phyloP scores from a whole-genome alignment of 2,797 vertebrate genomes.

The Enteromius anoplus region DNA sequence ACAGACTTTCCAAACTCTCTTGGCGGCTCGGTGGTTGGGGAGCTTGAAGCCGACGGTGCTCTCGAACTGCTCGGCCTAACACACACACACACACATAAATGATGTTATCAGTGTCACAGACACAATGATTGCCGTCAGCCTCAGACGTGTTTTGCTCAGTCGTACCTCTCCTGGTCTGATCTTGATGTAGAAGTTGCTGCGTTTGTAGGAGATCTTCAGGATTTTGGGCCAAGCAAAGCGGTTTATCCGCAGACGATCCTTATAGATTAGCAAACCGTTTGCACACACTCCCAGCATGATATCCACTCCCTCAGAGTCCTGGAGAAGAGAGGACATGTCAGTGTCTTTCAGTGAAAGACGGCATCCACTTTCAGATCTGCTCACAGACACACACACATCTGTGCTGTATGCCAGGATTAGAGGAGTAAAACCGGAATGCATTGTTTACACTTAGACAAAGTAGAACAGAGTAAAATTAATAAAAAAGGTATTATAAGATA shows the following conservation, averaged over 20 bases:
- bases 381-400: background rate
- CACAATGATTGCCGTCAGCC: background rate
- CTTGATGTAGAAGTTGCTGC: slow-evolving; percentile 99
- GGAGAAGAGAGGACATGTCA: background rate
- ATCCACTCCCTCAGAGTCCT: slow-evolving; percentile 98
- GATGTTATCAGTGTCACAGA: background rate
- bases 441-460: no score
- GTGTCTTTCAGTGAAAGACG: background rate
- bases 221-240: slow-evolving; percentile 99
- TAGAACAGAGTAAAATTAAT: no score
- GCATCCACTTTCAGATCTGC: background rate
- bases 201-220: slow-evolving; percentile 97
- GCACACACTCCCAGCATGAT: slow-evolving; percentile 97
- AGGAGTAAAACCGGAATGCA: no score
- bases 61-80: slow-evolving; percentile 95
- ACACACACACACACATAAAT: slow-evolving; percentile 29
- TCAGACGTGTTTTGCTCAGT: background rate
- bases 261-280: slow-evolving; percentile 96
- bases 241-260: slow-evolving; percentile 96
- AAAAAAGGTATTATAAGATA: no score
- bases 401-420: no score
- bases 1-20: slow-evolving; percentile 97
- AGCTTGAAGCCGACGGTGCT: slow-evolving; percentile 98
- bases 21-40: slow-evolving; percentile 93
- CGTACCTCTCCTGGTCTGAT: slow-evolving; percentile 95